These are phyloP conservation scores for Protophormia terraenovae DNA, from an alignment of 2,888 invertebrate species.

Conservation along the genomic window DNA sequence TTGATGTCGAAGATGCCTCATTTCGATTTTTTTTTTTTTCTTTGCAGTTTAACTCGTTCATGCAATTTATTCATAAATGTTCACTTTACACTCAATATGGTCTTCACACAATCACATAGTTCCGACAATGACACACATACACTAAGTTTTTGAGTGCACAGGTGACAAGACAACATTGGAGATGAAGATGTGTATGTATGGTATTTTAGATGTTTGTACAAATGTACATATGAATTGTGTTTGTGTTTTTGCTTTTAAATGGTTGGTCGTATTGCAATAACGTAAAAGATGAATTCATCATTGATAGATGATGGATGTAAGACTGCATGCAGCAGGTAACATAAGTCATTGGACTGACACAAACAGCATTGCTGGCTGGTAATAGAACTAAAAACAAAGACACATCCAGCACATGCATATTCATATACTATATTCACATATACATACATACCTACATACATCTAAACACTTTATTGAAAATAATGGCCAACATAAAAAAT, in stretches of 20 bases:
- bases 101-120: constrained; percentile 60
- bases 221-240: neutral
- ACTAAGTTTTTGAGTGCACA: constrained; percentile 11
- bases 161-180: constrained; percentile 49
- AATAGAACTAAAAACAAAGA: constrained; percentile 56
- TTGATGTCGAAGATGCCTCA: constrained; percentile 41
- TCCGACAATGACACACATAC: constrained; percentile 60
- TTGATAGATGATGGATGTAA: constrained; percentile 75
- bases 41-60: constrained; percentile 69
- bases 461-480: constrained; percentile 46
- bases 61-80: constrained; percentile 79
- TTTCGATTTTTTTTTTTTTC: neutral
- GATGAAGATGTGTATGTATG: neutral
- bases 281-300: constrained; percentile 77
- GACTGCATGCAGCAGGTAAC: constrained; percentile 76
- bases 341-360: constrained; percentile 75
- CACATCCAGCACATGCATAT: no score
- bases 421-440: no score
- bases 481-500: constrained; percentile 44
- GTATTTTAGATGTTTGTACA: constrained; percentile 19
- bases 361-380: constrained; percentile 57
- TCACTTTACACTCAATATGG: constrained; percentile 67
- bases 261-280: constrained; percentile 69
- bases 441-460: constrained; percentile 26
- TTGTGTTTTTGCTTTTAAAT: constrained; percentile 37